Evolutionary conservation across 2,888 invertebrate genomes (phyloP).

Genomic region (Polylopha cassiicola): DNA sequence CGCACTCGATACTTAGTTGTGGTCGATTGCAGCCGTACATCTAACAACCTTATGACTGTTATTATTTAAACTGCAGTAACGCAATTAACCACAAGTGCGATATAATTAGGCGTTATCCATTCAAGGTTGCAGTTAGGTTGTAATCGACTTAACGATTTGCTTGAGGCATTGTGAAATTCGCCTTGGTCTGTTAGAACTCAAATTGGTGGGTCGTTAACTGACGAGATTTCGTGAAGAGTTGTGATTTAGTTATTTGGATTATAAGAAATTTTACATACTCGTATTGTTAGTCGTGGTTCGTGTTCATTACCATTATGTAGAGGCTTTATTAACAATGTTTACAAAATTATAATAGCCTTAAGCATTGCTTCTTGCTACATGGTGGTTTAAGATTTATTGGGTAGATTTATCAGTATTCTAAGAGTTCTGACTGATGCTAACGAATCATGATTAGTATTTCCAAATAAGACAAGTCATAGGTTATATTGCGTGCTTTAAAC

Average conservation of each 20-base stretch:
- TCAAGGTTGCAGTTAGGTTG: conserved; percentile 22
- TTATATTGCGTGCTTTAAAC: conserved; percentile 3
- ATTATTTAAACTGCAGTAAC: conserved; percentile 24
- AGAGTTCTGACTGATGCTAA: too few relatives aligned
- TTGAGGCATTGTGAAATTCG: conserved; percentile 21
- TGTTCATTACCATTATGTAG: too few relatives aligned
- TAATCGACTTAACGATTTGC: conserved; percentile 25
- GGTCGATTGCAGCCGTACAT: conserved; percentile 18
- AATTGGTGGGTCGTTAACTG: too few relatives aligned
- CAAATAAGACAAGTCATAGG: conserved; percentile 13
- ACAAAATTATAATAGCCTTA: too few relatives aligned
- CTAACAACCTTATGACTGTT: conserved; percentile 24
- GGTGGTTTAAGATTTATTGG: too few relatives aligned
- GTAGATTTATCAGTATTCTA: too few relatives aligned
- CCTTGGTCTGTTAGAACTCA: conserved; percentile 6
- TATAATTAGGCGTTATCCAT: conserved; percentile 26
- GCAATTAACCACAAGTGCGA: conserved; percentile 24
- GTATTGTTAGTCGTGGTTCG: too few relatives aligned
- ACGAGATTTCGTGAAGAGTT: too few relatives aligned
- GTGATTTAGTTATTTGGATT: too few relatives aligned
- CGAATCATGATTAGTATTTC: conserved; percentile 1
- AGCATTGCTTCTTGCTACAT: too few relatives aligned
- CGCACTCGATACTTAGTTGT: conserved; percentile 11
- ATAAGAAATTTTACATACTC: too few relatives aligned
- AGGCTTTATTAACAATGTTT: too few relatives aligned